Evolutionary conservation across 1,140 invertebrate genomes (phyloP), one percentile per base, ranked within the genome.

Genomic region (Eubasilissa regina): DNA sequence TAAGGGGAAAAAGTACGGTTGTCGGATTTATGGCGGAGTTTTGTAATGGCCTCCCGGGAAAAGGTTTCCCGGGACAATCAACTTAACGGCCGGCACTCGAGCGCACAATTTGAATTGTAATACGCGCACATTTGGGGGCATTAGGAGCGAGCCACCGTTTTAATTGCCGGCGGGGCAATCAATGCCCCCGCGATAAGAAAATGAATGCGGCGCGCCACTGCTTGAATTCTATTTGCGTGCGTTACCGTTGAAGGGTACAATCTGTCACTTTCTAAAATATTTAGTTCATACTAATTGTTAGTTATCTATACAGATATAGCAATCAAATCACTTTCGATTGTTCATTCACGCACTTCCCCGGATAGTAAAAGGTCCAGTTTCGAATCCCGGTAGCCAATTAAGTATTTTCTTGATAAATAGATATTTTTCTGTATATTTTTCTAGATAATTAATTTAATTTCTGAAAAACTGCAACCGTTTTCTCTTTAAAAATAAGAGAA

Each of bases 11-110:
- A 64, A 43, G 11, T 35, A 21, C 60, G 15, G 58, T 62, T 21
- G 15, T 62, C 21, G 60, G 60, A 64, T 64, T 64, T 58, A 58
- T 58, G 55, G 13, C 17, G 55, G 55, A 58, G 55, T 58, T 64
- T 64, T 64, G 35, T 64, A 64, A 64, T 64, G 60, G 60, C 60
- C 60, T 64, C 60, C 13, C 60, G n/a, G 35, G 60, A 43, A 64
- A 25, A 19, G 21, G 35, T 64, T 43, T 8, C 60, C 60, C 25
- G 21, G 55, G 15, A 58, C 55, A 58, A 58, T 58, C 55, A 58
- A 58, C 55, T 58, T 58, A 58, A 58, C 17, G 60, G 19, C 13
- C 60, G 60, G 60, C 35, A 43, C 60, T 64, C 60, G 21, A 43
- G 35, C 60, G n/a, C 25, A 43, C 60, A 43, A 64, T 64, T 64